These are phyloP conservation scores for Mirounga angustirostris DNA, from an alignment of 2,113 vertebrate species.

Conservation along the genomic window DNA sequence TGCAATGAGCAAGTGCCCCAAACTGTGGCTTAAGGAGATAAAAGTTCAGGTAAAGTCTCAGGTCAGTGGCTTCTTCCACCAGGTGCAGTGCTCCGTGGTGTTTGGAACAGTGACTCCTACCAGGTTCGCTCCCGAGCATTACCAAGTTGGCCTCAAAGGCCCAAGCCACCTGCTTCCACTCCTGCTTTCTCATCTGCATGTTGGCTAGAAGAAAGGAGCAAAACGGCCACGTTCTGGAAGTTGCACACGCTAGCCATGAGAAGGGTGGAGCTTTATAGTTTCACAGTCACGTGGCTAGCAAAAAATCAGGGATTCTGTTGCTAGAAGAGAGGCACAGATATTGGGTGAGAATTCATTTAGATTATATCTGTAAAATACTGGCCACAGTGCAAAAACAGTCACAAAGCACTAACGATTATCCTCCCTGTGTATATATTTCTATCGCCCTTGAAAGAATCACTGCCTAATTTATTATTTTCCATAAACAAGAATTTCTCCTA, in stretches of 20 bases:
- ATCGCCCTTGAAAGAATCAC: not conserved
- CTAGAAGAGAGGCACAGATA: not conserved
- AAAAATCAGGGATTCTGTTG: not conserved
- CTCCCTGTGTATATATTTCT: not conserved
- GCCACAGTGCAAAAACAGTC: not conserved
- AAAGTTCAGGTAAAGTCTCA: not conserved
- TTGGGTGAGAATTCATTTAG: not conserved
- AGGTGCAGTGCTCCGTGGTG: rapidly evolving
- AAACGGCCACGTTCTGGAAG: not conserved
- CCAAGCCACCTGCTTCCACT: not conserved
- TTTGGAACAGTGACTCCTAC: not conserved
- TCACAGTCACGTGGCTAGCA: not conserved
- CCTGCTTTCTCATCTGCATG: not conserved
- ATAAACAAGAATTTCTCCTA: not conserved
- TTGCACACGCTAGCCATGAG: not conserved
- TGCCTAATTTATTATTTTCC: not conserved
- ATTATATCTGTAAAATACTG: not conserved
- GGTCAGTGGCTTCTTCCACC: not conserved
- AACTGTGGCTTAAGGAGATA: not conserved
- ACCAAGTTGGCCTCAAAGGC: not conserved
- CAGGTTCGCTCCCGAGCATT: not conserved
- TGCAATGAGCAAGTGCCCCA: not conserved
- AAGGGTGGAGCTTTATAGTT: not conserved
- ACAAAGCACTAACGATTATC: too few species aligned
- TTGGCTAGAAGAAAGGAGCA: not conserved